Percentiles rank a stretch among this genome's conserved stretches.
These are phyloP conservation scores for Aphelocoma coerulescens DNA, from an alignment of 2,113 vertebrate species.

Conservation along the genomic window DNA sequence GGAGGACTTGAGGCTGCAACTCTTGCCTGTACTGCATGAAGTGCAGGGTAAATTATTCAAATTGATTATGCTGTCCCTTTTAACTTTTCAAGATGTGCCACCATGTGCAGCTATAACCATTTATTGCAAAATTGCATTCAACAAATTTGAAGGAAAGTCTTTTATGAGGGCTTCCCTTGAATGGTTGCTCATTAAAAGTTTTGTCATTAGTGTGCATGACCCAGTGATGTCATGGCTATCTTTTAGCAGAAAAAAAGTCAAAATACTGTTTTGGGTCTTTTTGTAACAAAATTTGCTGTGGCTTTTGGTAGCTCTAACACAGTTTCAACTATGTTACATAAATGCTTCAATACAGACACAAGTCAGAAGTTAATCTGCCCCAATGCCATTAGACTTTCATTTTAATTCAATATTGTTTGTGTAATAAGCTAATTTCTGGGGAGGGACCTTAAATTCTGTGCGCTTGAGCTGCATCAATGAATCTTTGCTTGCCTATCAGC, in stretches of 20 bases:
- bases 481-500: not conserved
- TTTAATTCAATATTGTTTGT: not conserved
- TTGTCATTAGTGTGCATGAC: fast-evolving
- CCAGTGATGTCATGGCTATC: not conserved
- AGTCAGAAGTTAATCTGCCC: not conserved
- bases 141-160: not conserved
- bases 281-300: not conserved
- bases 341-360: fast-evolving
- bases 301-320: not conserved
- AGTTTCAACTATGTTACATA: not conserved
- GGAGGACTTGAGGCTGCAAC: not conserved
- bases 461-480: fast-evolving
- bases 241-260: not conserved
- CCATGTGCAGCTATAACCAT: not conserved
- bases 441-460: not conserved
- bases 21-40: not conserved
- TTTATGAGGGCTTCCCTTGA: not conserved
- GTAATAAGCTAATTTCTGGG: not conserved
- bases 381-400: not conserved
- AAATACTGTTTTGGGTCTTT: not conserved
- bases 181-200: not conserved
- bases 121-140: not conserved
- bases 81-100: not conserved
- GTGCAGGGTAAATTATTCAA: not conserved
- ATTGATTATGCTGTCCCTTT: not conserved